Base-by-base conservation (phyloP, 2,888 invertebrate genomes). In the Bimastos eiseni region DNA sequence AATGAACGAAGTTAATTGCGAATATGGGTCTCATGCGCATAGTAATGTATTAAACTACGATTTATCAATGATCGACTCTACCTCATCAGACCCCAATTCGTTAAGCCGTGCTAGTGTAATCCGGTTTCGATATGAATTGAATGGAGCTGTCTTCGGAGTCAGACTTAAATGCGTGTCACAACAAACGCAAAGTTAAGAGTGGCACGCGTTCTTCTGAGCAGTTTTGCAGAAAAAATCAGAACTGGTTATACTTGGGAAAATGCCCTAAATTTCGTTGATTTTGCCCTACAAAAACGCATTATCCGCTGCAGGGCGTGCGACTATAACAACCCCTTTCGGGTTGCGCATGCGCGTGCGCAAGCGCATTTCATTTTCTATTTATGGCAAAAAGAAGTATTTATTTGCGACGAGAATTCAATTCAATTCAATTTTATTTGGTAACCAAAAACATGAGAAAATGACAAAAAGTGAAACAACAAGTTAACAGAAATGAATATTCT, bases 1-100 rank as follows among this genome's bases (percentile, higher is more conserved):
- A 70, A n/a, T 21, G 70, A 70, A 70, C n/a, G 3, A 70, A 8
- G 70, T 70, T 30, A 70, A 70, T n/a, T 70, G 6, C 30, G n/a
- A 8, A 11, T 8, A 70, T n/a, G 70, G 0, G n/a, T n/a, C 13
- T 70, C 70, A n/a, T 8, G n/a, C n/a, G 70, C 1, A 8, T n/a
- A 70, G 70, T 8, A n/a, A n/a, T 1, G 70, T n/a, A 70, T 30
- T n/a, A n/a, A 70, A 70, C 30, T 30, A 1, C n/a, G n/a, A 70
- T 70, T 70, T 70, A 70, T 70, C 70, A 70, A 70, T 70, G 70
- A n/a, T 70, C 70, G n/a, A n/a, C 70, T 30, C 70, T 70, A 70
- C 70, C 70, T 70, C 70, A 30, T 70, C n/a, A n/a, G 70, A 49
- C n/a, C n/a, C 70, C n/a, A 70, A n/a, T 70, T 70, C 70, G 70